Conservation (phyloP, 92 coral and sea anemone genomes). For the Parazoanthus darwini region DNA sequence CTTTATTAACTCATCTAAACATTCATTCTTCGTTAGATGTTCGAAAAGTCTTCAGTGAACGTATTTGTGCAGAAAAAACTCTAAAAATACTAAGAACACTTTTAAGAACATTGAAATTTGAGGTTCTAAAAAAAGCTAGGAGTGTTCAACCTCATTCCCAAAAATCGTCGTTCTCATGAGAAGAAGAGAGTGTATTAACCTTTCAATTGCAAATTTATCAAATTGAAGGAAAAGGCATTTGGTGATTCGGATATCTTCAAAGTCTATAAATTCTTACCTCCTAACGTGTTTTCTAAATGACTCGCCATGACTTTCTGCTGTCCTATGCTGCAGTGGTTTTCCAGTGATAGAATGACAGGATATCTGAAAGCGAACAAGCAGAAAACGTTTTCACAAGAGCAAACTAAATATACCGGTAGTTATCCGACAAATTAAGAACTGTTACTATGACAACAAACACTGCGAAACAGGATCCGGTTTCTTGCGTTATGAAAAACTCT, state of each 20-base stretch:
- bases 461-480: too few relatives aligned
- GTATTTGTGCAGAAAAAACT: background rate
- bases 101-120: too few relatives aligned
- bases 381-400: background rate
- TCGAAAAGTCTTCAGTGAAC: too few relatives aligned
- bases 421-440: background rate
- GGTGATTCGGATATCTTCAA: too few relatives aligned
- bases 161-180: too few relatives aligned
- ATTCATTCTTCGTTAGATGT: background rate
- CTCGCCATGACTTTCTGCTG: conserved; percentile 89
- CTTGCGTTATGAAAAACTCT: too few relatives aligned
- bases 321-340: conserved; percentile 86
- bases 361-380: conserved; percentile 52
- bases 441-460: background rate
- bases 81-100: too few relatives aligned
- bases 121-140: too few relatives aligned
- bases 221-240: background rate
- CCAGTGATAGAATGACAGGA: conserved; percentile 92
- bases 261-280: conserved; percentile 66
- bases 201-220: background rate
- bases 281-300: conserved; percentile 72
- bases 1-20: too few relatives aligned
- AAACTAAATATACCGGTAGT: background rate
- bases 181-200: background rate
- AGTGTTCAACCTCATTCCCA: too few relatives aligned